Evolutionary conservation across 2,113 vertebrate genomes (phyloP), one percentile per base, ranked within the genome.

Genomic region (Alosa alosa): DNA sequence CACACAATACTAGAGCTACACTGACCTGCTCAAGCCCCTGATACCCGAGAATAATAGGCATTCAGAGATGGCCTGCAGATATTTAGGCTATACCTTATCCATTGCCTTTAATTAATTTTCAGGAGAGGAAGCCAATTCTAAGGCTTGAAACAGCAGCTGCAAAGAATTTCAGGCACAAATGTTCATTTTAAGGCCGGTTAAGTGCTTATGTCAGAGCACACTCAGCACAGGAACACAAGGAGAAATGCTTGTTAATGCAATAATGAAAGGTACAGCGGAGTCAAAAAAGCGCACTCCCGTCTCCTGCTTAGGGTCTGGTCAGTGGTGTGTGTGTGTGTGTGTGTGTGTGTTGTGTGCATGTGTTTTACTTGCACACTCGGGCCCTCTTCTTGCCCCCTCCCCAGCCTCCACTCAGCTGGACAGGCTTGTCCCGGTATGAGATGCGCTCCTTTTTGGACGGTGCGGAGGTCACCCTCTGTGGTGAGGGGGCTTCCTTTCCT

Each of bases 331-430:
- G 57, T 60, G 57, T 60, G 57, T 60, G 57, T 60, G 57, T 72
- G 64, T 72, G 25, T 72, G 72, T 10, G 31, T 41, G 84, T 20
- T 44, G 18, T 55, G 25, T 49, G 31, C 11, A 39, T 81, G 31
- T 39, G 11, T 86, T 89, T 89, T 89, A 93, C 91, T 93, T 94
- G 86, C 18, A 45, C 46, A 88, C 78, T 83, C 95, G 95, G 81
- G 82, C 88, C 90, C 96, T 95, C 95, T 95, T 97, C 94, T 95
- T 99, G 85, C 98, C 98, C 86, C 95, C 94, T 91, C 98, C 98
- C 98, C 98, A 99, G 93, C 98, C 97, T 86, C 94, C 90, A 0
- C 97, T 98, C 91, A 95, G 90, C 84, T 93, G 95, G 7, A 96
- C 91, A 0, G 96, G 96, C 89, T 95, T 93, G 91, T 97, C 96